Conservation (phyloP, 64 coral and sea anemone species). For the Stylophora pistillata region DNA sequence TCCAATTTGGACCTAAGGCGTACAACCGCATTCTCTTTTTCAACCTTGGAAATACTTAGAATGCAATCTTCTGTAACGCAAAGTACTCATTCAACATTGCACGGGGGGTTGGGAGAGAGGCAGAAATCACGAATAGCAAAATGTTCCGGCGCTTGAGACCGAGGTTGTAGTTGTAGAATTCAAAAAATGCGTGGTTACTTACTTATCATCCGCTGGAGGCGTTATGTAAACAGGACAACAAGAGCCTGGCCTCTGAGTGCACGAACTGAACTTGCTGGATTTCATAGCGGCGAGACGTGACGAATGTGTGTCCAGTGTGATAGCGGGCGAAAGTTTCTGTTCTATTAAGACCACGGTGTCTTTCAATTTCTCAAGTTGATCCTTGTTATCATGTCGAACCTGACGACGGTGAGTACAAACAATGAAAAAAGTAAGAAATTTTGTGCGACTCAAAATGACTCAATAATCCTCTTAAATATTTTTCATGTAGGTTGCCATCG, state of each 20-base stretch:
- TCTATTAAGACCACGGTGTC: conserved; percentile 83
- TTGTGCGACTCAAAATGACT: too few relatives aligned
- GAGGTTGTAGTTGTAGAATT: background rate
- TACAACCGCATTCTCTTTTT: too few relatives aligned
- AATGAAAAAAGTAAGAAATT: background rate
- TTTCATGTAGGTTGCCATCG: too few relatives aligned
- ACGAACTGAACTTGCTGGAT: conserved; percentile 64
- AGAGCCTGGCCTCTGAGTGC: conserved; percentile 19
- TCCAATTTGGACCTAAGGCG: too few relatives aligned
- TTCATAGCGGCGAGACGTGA: conserved; percentile 86
- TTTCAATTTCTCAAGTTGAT: conserved; percentile 87
- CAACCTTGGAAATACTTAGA: too few relatives aligned
- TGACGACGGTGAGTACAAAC: background rate
- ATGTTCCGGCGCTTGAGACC: too few relatives aligned
- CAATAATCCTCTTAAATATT: too few relatives aligned
- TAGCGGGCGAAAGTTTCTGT: conserved; percentile 65
- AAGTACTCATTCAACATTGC: too few relatives aligned
- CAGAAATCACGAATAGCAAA: too few relatives aligned
- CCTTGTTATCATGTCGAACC: conserved; percentile 96
- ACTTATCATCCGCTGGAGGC: conserved; percentile 87
- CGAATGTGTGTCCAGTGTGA: conserved; percentile 74
- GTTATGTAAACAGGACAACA: conserved; percentile 72
- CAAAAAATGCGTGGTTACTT: background rate
- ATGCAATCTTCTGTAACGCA: too few relatives aligned
- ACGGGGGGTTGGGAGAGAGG: too few relatives aligned